These are phyloP conservation scores for Esox masquinongy DNA, from an alignment of 2,797 vertebrate genomes.

Conservation along the genomic window DNA sequence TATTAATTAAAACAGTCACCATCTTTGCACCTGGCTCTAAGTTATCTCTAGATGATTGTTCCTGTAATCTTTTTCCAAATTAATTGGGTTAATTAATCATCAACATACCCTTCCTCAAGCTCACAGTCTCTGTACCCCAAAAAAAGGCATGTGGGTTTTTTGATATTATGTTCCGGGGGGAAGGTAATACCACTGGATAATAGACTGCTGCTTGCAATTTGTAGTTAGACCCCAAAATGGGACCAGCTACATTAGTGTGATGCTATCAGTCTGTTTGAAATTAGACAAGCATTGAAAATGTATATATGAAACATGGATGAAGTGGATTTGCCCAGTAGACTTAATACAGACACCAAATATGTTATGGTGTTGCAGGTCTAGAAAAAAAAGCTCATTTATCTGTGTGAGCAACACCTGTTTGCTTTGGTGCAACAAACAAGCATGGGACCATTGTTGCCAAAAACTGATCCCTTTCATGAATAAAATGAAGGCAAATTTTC, in stretches of 20 bases:
- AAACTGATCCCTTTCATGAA: slow-evolving; percentile 22
- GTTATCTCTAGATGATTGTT: slow-evolving; percentile 76
- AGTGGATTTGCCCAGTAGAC: slow-evolving; percentile 22
- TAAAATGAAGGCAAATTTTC: slow-evolving; percentile 59
- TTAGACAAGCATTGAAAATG: slow-evolving; percentile 64
- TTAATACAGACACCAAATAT: slow-evolving; percentile 21
- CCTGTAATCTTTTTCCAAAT: slow-evolving; percentile 76
- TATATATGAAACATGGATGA: slow-evolving; percentile 37
- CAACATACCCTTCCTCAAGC: slow-evolving; percentile 24
- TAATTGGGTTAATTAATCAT: slow-evolving; percentile 80
- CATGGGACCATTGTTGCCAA: slow-evolving; percentile 29
- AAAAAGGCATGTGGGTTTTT: slow-evolving; percentile 66
- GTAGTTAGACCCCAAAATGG: slow-evolving; percentile 60
- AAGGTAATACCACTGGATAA: slow-evolving; percentile 72
- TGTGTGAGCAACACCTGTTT: slow-evolving; percentile 61
- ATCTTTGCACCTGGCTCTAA: slow-evolving; percentile 64
- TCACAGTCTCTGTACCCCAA: slow-evolving; percentile 32
- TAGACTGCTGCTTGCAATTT: slow-evolving; percentile 73
- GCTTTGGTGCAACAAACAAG: slow-evolving; percentile 46
- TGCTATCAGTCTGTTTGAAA: slow-evolving; percentile 66
- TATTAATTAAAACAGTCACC: slow-evolving; percentile 65
- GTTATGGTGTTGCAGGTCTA: slow-evolving; percentile 24
- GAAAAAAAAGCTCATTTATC: slow-evolving; percentile 48
- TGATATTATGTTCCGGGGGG: slow-evolving; percentile 66
- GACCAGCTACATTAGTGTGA: slow-evolving; percentile 64